A percentile compares a stretch with the other conserved stretches of the same genome.
Evolutionary conservation across 2,113 vertebrate species (phyloP).

Genomic region (Callopanchax toddi): DNA sequence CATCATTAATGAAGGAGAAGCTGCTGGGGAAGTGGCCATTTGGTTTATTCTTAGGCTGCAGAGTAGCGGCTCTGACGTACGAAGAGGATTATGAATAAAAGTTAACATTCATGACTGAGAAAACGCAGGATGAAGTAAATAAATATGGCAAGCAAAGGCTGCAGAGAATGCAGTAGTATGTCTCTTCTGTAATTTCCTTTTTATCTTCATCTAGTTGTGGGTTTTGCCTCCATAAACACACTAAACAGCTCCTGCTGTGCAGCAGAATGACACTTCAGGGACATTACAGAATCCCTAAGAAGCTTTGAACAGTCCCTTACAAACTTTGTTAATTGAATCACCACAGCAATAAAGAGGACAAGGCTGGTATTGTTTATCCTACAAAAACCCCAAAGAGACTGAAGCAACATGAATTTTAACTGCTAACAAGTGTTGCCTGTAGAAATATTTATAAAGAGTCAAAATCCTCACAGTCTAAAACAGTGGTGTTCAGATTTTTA

Average conservation of each 20-base stretch:
- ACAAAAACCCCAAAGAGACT: constrained; percentile 9
- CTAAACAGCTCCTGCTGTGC: constrained; percentile 3
- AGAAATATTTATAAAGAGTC: too few relatives aligned
- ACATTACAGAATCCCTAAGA: background rate
- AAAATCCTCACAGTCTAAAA: too few relatives aligned
- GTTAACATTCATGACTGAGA: background rate
- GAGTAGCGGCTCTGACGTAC: background rate
- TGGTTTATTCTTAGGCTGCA: background rate
- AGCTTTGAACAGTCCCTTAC: background rate
- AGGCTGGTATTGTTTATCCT: constrained; percentile 18
- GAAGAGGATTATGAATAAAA: background rate
- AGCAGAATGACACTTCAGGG: constrained; percentile 2
- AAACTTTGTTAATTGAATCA: constrained; percentile 9
- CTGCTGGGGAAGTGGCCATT: constrained; percentile 3
- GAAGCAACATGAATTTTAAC: constrained; percentile 15
- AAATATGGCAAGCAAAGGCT: too few relatives aligned
- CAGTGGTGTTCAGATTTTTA: too few relatives aligned
- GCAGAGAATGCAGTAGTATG: background rate
- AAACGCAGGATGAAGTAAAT: too few relatives aligned
- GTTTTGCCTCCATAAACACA: constrained; percentile 1
- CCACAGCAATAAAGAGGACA: constrained; percentile 2
- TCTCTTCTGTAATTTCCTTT: constrained; percentile 10
- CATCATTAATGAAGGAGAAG: constrained; percentile 9
- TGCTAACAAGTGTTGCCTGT: background rate
- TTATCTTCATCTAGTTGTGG: constrained; percentile 1